Percentiles rank a stretch among this genome's conserved stretches.
Conservation (phyloP, 2,113 vertebrate species). For the Loxodonta africana region DNA sequence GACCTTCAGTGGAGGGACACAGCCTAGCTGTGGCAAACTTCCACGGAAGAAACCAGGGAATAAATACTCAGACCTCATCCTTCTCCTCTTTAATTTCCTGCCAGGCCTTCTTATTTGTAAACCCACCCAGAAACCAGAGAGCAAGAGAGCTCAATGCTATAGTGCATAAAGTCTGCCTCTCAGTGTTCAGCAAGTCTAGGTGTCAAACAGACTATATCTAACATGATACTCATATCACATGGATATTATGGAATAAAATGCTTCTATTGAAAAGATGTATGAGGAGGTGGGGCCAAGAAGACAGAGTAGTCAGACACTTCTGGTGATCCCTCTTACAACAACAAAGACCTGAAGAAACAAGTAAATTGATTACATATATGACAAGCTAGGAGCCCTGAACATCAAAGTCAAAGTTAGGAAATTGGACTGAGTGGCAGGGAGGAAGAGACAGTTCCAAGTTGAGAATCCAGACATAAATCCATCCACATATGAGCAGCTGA, state of each 20-base stretch:
- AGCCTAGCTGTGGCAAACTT: not conserved
- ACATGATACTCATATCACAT: not conserved
- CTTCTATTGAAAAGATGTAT: not conserved
- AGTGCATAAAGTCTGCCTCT: too few relatives aligned
- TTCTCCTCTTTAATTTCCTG: not conserved
- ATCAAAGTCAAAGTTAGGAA: too few relatives aligned
- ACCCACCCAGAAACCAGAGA: not conserved
- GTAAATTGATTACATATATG: too few relatives aligned
- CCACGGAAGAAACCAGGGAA: not conserved
- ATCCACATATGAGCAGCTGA: too few relatives aligned
- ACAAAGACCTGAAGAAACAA: too few relatives aligned
- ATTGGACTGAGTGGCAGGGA: too few relatives aligned
- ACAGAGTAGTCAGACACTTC: too few relatives aligned
- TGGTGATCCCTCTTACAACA: too few relatives aligned
- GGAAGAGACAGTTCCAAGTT: too few relatives aligned
- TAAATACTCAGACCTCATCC: not conserved
- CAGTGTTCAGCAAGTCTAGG: not conserved
- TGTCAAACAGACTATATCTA: not conserved
- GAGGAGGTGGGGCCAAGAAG: too few relatives aligned
- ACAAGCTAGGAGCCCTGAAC: too few relatives aligned
- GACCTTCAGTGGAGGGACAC: not conserved
- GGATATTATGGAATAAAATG: not conserved
- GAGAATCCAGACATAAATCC: too few relatives aligned
- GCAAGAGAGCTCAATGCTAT: not conserved
- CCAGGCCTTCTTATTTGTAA: not conserved